Base-by-base conservation (phyloP, 2,113 vertebrate species). In the Athene cunicularia region DNA sequence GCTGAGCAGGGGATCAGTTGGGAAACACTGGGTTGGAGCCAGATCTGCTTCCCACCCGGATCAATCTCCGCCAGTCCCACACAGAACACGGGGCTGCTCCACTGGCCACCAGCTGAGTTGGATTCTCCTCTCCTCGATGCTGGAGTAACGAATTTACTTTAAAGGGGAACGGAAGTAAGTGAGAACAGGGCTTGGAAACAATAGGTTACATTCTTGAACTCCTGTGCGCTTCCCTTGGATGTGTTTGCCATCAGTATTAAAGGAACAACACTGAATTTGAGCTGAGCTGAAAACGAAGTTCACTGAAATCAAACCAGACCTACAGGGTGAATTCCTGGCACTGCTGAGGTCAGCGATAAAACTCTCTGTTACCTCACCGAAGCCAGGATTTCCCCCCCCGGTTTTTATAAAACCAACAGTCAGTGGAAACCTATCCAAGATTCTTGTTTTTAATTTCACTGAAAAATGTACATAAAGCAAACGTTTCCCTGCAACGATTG, bases 181-280 rank as follows among this genome's bases (percentile, higher is more conserved):
- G 59, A 53, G 82, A 59, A 30, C 10, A 55, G n/a, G 75, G 59
- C 33, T 80, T 73, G 88, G 63, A 81, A 91, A 94, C 32, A 85
- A 64, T 68, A 77, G 80, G 60, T 89, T 86, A 59, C 85, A 84
- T 10, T 37, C 58, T 15, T 73, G 49, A 92, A 70, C 28, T 50
- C 70, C 86, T n/a, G 43, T 24, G 28, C 12, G 90, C 96, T 88
- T 71, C 88, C 90, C 70, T 45, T 20, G 66, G 70, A 82, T 33
- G 52, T 1, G 21, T 28, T 62, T 68, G 75, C 62, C n/a, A 9
- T 2, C 16, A 49, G 66, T 94, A 74, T 81, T 72, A 79, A 87
- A 92, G 64, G 56, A n/a, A 49, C 41, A 88, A n/a, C 18, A 15
- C 0, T 4, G 30, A 59, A 86, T 28, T 52, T 30, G 15, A 63